Evolutionary conservation across 2,113 vertebrate species (phyloP).

Genomic region (Zapus hudsonius): DNA sequence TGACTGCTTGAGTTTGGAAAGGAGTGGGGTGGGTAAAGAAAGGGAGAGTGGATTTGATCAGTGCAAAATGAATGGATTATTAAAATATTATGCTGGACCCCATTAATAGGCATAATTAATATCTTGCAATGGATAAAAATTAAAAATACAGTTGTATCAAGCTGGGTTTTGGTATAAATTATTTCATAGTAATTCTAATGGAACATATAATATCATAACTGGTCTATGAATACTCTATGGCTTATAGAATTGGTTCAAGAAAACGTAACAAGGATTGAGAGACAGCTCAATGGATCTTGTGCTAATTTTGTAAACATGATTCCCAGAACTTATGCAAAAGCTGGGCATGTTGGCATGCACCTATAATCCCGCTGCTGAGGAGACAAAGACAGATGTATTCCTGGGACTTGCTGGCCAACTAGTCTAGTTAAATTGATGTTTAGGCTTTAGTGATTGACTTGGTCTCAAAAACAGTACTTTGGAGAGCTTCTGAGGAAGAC

Average conservation of each 20-base stretch:
- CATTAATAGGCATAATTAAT: not conserved
- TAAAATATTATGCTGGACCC: not conserved
- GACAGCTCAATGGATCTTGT: too few species aligned
- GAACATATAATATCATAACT: not conserved
- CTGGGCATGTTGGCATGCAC: too few species aligned
- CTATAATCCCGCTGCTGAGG: too few species aligned
- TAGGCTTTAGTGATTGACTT: too few species aligned
- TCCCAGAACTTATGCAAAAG: too few species aligned
- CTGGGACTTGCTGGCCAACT: too few species aligned
- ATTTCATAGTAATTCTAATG: constrained; percentile 26
- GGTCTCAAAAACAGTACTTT: too few species aligned
- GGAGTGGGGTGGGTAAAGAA: not conserved
- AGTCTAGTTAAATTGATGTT: too few species aligned
- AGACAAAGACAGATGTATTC: too few species aligned
- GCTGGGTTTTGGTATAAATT: constrained; percentile 27
- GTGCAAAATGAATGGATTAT: not conserved
- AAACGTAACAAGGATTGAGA: not conserved
- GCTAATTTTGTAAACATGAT: too few species aligned
- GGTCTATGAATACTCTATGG: not conserved
- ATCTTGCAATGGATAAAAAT: not conserved
- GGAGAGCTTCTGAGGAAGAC: too few species aligned
- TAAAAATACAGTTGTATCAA: not conserved
- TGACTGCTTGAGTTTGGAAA: not conserved
- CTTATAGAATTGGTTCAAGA: constrained; percentile 21
- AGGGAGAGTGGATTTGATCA: not conserved